Evolutionary conservation across 64 coral and sea anemone species (phyloP).

Genomic region (Montipora cactus): DNA sequence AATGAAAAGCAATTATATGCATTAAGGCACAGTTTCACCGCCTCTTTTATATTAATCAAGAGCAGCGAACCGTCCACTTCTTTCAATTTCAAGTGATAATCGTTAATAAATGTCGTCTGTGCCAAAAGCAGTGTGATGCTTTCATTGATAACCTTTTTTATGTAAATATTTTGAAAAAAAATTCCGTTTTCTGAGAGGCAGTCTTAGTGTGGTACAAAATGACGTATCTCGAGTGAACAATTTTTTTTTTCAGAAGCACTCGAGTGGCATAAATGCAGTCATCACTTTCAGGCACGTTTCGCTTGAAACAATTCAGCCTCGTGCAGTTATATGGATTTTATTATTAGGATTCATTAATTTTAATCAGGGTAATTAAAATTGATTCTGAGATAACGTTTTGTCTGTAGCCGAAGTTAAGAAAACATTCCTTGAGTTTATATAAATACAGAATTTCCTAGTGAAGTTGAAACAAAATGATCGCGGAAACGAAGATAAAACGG

Average conservation of each 20-base stretch:
- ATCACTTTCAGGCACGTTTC: neutral
- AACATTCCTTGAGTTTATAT: neutral
- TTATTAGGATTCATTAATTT: constrained; percentile 7
- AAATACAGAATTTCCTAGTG: neutral
- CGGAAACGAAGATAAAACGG: neutral
- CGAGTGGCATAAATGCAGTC: neutral
- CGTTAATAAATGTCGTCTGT: neutral
- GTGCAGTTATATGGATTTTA: neutral
- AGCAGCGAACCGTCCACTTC: neutral
- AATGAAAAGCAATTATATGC: neutral
- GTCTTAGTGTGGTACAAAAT: neutral
- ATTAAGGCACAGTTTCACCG: neutral
- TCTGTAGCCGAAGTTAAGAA: constrained; percentile 1
- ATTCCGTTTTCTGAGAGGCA: neutral
- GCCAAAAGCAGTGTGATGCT: neutral
- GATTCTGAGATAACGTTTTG: constrained; percentile 8
- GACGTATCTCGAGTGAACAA: neutral
- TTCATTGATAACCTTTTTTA: constrained; percentile 19
- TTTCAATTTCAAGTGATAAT: neutral
- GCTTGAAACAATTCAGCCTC: neutral
- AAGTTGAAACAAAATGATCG: neutral
- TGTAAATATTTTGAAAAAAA: constrained; percentile 24
- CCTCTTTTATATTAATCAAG: constrained; percentile 6
- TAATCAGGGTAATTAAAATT: constrained; percentile 12
- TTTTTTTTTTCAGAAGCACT: neutral